Percentiles rank a stretch among this genome's conserved stretches.
Evolutionary conservation across 2,797 vertebrate genomes (phyloP).

Genomic region (Hoplostethus atlanticus): DNA sequence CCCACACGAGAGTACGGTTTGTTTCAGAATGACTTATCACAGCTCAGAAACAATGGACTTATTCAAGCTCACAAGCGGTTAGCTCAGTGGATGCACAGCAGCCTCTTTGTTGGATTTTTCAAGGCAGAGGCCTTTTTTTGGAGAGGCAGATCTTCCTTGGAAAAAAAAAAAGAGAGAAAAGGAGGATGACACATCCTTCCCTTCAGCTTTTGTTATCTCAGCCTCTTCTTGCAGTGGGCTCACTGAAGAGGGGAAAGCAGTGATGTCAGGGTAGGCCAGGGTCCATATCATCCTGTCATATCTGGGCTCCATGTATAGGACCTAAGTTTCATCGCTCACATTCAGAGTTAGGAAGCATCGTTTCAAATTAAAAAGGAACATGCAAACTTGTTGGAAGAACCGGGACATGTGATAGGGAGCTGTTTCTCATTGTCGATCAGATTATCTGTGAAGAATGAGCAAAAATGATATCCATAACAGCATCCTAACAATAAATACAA

Average conservation of each 20-base stretch:
- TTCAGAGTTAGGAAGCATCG: slow-evolving; percentile 25
- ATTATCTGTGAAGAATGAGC: slow-evolving; percentile 37
- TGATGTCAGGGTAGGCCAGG: slow-evolving; percentile 26
- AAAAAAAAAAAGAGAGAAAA: slow-evolving; percentile 13
- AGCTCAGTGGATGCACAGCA: slow-evolving; percentile 38
- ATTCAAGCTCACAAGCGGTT: slow-evolving; percentile 46
- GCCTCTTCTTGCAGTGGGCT: slow-evolving; percentile 39
- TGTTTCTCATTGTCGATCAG: slow-evolving; percentile 21
- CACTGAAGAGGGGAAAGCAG: slow-evolving; percentile 39
- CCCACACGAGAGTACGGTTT: slow-evolving; percentile 44
- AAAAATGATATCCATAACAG: slow-evolving; percentile 19
- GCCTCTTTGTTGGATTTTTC: slow-evolving; percentile 71
- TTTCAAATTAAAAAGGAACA: slow-evolving; percentile 31
- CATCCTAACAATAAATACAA: slow-evolving; percentile 42
- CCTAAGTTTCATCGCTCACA: slow-evolving; percentile 24
- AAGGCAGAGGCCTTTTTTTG: slow-evolving; percentile 71
- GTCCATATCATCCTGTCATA: slow-evolving; percentile 49
- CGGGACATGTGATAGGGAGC: slow-evolving; percentile 3
- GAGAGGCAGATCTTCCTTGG: slow-evolving; percentile 78
- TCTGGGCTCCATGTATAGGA: slow-evolving; percentile 19
- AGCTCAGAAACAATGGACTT: slow-evolving; percentile 38
- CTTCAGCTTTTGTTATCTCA: slow-evolving; percentile 54
- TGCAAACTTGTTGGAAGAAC: slow-evolving; percentile 20
- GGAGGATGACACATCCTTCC: slow-evolving; percentile 45
- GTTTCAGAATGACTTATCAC: slow-evolving; percentile 58